These are phyloP conservation scores for Alviniconcha strummeri DNA, from an alignment of 2,888 invertebrate genomes.

Conservation along the genomic window DNA sequence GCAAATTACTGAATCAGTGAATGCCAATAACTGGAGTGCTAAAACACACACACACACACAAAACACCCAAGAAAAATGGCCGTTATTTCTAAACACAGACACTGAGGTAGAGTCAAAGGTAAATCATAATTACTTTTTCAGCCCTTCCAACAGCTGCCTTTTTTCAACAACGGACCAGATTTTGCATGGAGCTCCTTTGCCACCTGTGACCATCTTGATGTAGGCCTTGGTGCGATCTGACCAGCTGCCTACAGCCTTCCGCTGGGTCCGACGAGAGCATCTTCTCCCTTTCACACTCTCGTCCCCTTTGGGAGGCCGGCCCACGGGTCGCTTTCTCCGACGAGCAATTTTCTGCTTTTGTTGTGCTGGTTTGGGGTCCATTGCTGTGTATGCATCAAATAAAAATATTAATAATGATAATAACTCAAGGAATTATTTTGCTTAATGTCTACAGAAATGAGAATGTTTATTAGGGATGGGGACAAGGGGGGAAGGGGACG, in stretches of 20 bases:
- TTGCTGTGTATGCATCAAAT: background rate
- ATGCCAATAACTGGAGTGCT: too few species aligned
- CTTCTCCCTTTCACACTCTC: background rate
- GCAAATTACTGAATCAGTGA: too few species aligned
- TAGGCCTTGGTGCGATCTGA: background rate
- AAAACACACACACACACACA: too few species aligned
- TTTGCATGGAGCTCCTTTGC: conserved; percentile 11
- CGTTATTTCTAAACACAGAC: too few species aligned
- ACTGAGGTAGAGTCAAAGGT: too few species aligned
- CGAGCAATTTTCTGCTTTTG: too few species aligned
- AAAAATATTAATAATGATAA: background rate
- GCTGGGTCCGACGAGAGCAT: background rate
- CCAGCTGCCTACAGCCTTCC: background rate
- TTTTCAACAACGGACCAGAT: conserved; percentile 7
- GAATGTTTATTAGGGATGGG: too few species aligned
- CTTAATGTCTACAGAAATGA: too few species aligned
- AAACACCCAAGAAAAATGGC: too few species aligned
- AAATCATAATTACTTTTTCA: background rate
- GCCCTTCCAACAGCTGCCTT: background rate
- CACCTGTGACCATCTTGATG: conserved; percentile 1
- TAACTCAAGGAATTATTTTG: too few species aligned
- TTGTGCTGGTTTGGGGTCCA: background rate
- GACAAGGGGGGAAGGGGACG: too few species aligned
- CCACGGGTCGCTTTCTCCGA: background rate
- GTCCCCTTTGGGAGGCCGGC: background rate